Conservation (phyloP, 2,888 invertebrate genomes). For the Eupithecia insigniata region DNA sequence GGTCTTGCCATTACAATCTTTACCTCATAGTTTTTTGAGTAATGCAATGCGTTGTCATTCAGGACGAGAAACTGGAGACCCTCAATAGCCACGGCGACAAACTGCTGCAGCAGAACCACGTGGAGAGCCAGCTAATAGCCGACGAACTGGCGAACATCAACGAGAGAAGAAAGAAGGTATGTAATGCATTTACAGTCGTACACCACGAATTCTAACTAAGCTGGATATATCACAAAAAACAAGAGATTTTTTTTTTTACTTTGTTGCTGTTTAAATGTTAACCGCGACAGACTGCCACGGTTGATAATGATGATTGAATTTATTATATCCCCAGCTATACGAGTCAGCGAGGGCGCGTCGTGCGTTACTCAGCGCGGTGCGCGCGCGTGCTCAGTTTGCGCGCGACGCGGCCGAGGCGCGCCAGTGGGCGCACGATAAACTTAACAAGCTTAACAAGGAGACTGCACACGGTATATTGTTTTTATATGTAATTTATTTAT, state of each 20-base stretch:
- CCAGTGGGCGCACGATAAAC: conserved; percentile 96
- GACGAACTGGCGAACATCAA: conserved; percentile 90
- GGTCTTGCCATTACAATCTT: no score
- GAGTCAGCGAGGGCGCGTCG: conserved; percentile 87
- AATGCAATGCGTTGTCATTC: neutral
- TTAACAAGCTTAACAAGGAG: conserved; percentile 93
- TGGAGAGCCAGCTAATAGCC: conserved; percentile 92
- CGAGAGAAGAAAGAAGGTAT: conserved; percentile 86
- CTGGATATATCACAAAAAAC: no score
- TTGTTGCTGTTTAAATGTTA: no score
- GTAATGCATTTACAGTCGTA: no score
- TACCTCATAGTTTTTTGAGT: no score
- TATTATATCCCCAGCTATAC: conserved; percentile 77
- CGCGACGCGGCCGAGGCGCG: conserved; percentile 96
- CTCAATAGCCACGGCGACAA: conserved; percentile 94
- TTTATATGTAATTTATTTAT: no score
- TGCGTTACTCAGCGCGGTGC: conserved; percentile 88
- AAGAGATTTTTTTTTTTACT: no score
- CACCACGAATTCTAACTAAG: no score
- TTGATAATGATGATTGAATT: no score
- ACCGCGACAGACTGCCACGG: no score
- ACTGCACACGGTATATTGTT: conserved; percentile 80
- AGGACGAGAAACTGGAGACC: conserved; percentile 93
- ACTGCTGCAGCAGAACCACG: conserved; percentile 94
- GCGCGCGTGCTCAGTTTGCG: conserved; percentile 95